Percentiles rank a stretch among this genome's conserved stretches.
Evolutionary conservation across 2,888 invertebrate species (phyloP).

Genomic region (Coenonympha glycerion): DNA sequence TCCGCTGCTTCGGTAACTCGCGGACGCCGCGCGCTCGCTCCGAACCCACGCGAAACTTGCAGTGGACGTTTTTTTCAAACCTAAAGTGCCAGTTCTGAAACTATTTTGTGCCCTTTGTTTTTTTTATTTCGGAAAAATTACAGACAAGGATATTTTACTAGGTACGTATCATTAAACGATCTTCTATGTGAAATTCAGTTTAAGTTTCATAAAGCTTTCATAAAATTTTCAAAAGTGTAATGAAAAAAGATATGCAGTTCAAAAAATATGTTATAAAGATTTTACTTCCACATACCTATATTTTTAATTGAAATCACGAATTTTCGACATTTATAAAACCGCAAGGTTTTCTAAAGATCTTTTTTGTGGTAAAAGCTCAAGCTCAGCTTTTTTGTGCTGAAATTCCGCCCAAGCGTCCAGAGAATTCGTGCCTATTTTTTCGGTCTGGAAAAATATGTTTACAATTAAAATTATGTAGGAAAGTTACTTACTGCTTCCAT

Average conservation of each 20-base stretch:
- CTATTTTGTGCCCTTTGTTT: conserved; percentile 22
- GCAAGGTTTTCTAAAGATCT: neutral
- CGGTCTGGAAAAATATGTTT: neutral
- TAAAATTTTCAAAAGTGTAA: too few species aligned
- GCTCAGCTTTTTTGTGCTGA: neutral
- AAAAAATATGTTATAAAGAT: too few species aligned
- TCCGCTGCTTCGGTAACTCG: conserved; percentile 45
- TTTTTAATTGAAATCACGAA: neutral
- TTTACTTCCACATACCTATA: neutral
- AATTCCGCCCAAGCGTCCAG: neutral
- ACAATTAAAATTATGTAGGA: neutral
- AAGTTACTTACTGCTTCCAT: neutral
- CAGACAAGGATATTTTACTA: conserved; percentile 13
- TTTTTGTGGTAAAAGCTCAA: neutral
- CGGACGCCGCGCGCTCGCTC: conserved; percentile 48
- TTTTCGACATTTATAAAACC: neutral
- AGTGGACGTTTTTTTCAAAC: conserved; percentile 24
- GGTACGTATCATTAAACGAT: conserved; percentile 10
- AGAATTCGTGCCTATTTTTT: neutral
- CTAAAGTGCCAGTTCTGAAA: conserved; percentile 20
- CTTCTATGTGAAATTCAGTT: neutral
- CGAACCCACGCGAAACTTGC: conserved; percentile 35
- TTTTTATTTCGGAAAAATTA: conserved; percentile 10
- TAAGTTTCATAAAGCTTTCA: neutral
- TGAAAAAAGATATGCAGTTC: too few species aligned